phyloP scores from a whole-genome alignment of 2,113 vertebrate genomes.

The Archocentrus centrarchus region DNA sequence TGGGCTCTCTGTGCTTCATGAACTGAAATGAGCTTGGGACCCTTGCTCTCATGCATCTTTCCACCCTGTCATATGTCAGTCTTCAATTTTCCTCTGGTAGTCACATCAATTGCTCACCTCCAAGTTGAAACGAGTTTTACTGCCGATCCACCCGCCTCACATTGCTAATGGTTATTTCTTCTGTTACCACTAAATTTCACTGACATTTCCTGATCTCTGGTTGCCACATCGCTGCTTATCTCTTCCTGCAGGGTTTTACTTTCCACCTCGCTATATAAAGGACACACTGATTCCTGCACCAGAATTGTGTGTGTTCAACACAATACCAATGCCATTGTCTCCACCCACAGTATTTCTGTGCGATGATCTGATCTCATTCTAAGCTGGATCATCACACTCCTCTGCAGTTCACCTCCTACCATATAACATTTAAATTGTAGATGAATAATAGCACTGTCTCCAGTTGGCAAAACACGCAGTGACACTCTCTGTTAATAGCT shows the following conservation, averaged over 20 bases:
- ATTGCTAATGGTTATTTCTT: background rate
- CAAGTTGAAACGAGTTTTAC: too few species aligned
- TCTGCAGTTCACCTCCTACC: conserved; percentile 41
- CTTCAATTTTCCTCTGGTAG: too few species aligned
- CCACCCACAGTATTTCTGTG: background rate
- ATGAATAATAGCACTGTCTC: conserved; percentile 14
- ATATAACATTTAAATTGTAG: background rate
- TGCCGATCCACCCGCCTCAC: background rate
- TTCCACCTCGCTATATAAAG: background rate
- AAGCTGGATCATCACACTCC: conserved; percentile 1
- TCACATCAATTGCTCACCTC: too few species aligned
- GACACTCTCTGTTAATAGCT: conserved; percentile 4
- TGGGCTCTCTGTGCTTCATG: too few species aligned
- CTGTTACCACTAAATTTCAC: background rate
- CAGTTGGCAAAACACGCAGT: background rate
- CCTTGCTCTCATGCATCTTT: too few species aligned
- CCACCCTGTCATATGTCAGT: too few species aligned
- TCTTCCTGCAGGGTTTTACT: background rate
- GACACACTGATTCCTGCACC: background rate
- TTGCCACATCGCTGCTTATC: background rate
- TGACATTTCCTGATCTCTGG: background rate
- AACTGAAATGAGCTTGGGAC: too few species aligned
- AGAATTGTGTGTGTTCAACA: background rate
- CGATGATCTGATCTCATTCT: conserved; percentile 21
- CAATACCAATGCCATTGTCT: background rate